phyloP scores from a whole-genome alignment of 2,888 invertebrate species.

The Ditula angustiorana region DNA sequence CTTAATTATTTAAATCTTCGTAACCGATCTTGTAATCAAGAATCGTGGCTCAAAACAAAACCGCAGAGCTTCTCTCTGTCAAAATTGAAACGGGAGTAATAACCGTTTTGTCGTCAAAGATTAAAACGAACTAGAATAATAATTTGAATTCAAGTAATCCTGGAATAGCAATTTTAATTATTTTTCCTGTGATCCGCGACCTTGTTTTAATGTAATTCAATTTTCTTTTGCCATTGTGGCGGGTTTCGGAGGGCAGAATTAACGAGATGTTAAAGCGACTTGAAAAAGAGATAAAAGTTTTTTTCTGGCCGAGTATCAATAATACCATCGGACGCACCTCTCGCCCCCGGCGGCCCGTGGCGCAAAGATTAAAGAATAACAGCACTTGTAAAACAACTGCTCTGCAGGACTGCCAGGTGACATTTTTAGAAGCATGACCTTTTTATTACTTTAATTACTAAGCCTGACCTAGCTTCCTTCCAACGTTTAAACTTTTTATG shows the following conservation, averaged over 20 bases:
- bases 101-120: background rate
- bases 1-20: conserved; percentile 26
- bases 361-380: conserved; percentile 38
- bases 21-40: conserved; percentile 31
- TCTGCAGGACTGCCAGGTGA: background rate
- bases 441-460: background rate
- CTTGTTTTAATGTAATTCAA: conserved; percentile 52
- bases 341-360: background rate
- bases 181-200: conserved; percentile 44
- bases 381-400: conserved; percentile 22
- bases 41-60: conserved; percentile 19
- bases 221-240: conserved; percentile 47
- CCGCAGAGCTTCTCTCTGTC: conserved; percentile 5
- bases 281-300: conserved; percentile 52
- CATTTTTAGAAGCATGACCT: background rate
- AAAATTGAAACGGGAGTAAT: conserved; percentile 14
- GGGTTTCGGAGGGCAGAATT: conserved; percentile 49
- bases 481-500: background rate
- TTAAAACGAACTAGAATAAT: conserved; percentile 3
- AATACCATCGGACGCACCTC: conserved; percentile 6
- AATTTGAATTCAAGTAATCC: conserved; percentile 8
- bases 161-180: conserved; percentile 45
- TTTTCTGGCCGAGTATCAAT: conserved; percentile 16
- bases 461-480: background rate
- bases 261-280: conserved; percentile 58